Evolutionary conservation across 2,888 invertebrate species (phyloP).

Genomic region (Mycogona germanica): DNA sequence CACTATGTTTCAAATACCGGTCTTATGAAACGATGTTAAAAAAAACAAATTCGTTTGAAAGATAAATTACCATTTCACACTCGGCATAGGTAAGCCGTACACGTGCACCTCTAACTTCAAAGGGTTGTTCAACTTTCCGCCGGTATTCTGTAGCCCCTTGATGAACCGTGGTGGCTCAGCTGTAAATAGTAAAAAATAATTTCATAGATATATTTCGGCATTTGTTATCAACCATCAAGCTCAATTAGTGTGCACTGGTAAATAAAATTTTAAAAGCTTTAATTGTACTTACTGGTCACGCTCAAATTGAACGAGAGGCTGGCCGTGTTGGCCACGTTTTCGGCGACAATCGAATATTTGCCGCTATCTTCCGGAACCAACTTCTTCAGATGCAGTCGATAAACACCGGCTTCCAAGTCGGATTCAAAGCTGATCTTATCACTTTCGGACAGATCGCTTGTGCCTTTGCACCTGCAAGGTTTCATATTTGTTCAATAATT

Average conservation of each 20-base stretch:
- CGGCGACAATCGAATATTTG: conserved; percentile 60
- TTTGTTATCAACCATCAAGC: too few relatives aligned
- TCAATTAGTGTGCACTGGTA: background rate
- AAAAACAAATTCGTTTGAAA: background rate
- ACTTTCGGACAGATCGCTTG: conserved; percentile 41
- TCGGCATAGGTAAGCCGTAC: conserved; percentile 22
- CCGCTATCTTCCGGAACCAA: conserved; percentile 61
- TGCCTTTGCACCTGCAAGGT: conserved; percentile 50
- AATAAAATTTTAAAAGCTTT: background rate
- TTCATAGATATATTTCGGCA: too few relatives aligned
- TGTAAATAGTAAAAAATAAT: background rate
- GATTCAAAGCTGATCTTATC: conserved; percentile 22
- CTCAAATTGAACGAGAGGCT: conserved; percentile 30
- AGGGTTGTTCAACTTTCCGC: conserved; percentile 27
- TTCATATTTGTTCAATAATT: background rate
- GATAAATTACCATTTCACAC: conserved; percentile 20
- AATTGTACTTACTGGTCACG: conserved; percentile 16
- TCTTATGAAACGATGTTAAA: too few relatives aligned
- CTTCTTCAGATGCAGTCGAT: conserved; percentile 57
- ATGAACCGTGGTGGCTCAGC: conserved; percentile 31
- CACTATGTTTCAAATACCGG: too few relatives aligned
- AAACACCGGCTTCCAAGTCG: conserved; percentile 43
- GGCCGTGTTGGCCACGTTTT: conserved; percentile 62
- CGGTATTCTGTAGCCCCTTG: conserved; percentile 27
- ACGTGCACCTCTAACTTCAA: conserved; percentile 22